A percentile compares a stretch with the other conserved stretches of the same genome.
These are phyloP conservation scores for Octonoba sinensis DNA, from an alignment of 2,888 invertebrate species.

Conservation along the genomic window DNA sequence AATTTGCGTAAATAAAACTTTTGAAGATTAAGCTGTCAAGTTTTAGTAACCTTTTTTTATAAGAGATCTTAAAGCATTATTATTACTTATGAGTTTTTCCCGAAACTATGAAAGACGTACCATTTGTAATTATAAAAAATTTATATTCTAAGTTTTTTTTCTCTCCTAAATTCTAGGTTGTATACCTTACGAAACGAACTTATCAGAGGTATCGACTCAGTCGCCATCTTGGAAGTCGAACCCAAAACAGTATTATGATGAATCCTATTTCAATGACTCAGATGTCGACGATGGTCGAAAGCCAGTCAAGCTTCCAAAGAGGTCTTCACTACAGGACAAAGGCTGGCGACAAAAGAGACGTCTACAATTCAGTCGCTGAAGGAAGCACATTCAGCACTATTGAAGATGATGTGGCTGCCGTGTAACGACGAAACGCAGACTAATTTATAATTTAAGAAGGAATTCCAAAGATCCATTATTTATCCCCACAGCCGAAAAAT, in stretches of 20 bases:
- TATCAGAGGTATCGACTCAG: conserved; percentile 50
- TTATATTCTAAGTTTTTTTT: background rate
- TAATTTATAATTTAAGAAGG: no score
- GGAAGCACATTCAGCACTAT: background rate
- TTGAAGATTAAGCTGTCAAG: no score
- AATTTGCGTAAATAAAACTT: no score
- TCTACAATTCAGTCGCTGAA: background rate
- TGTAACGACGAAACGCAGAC: background rate
- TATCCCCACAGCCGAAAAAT: no score
- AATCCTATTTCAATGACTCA: conserved; percentile 54
- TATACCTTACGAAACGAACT: conserved; percentile 43
- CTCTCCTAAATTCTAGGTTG: conserved; percentile 21
- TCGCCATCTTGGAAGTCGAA: conserved; percentile 5
- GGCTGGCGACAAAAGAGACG: conserved; percentile 3
- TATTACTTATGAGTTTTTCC: background rate
- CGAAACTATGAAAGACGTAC: background rate
- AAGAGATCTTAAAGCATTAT: no score
- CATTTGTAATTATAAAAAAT: background rate
- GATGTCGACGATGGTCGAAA: conserved; percentile 43
- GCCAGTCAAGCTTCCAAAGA: background rate
- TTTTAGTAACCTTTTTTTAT: no score
- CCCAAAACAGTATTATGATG: conserved; percentile 47
- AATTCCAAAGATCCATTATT: no score
- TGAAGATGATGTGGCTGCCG: conserved; percentile 7
- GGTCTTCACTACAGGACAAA: conserved; percentile 42